Base-by-base conservation (phyloP, 30 jellyfish, hydroid and myxozoan species). In the Rhopilema esculentum region DNA sequence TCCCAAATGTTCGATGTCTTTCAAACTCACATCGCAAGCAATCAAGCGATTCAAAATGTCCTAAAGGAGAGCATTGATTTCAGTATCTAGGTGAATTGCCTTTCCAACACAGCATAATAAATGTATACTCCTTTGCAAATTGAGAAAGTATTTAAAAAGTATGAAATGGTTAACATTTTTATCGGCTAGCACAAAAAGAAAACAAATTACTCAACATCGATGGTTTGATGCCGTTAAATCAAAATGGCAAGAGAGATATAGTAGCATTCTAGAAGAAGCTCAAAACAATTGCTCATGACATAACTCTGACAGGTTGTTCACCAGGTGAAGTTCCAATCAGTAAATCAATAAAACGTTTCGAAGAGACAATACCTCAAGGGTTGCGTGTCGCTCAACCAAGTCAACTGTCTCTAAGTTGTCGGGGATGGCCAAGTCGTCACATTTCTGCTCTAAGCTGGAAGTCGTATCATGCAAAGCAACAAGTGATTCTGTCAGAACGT, bases 381-480 rank as follows among this genome's bases (percentile, higher is more conserved):
- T 50, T 24, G 86, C 57, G 82, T 73, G 20, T 75, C 82, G 31
- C 61, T 85, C 94, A 22, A 85, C 94, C 52, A 85, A 76, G 31
- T 85, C 94, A 16, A 32, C 77, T 8, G 94, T 85, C 27, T 85
- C 88, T 17, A 85, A 72, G 69, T 32, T 32, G 16, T 85, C 94
- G 9, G 94, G 94, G 27, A 85, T 83, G 16, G 65, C 18, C 8
- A 85, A 28, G 22, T 73, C 94, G 19, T 72, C 94, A 24, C 88
- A 85, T 32, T 74, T 85, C 16, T 30, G 74, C 29, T 85, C 88
- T 64, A 85, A 67, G 40, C 64, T 64, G 19, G 77, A 40, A 32
- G 76, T 75, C 26, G 94, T 85, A 19, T 85, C 94, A 32, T 61
- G 64, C 51, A 85, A 69, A 31, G 94, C 94, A 65, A 85, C 94